phyloP scores from a whole-genome alignment of 2,888 invertebrate species.

The Adelognathus sp. region DNA sequence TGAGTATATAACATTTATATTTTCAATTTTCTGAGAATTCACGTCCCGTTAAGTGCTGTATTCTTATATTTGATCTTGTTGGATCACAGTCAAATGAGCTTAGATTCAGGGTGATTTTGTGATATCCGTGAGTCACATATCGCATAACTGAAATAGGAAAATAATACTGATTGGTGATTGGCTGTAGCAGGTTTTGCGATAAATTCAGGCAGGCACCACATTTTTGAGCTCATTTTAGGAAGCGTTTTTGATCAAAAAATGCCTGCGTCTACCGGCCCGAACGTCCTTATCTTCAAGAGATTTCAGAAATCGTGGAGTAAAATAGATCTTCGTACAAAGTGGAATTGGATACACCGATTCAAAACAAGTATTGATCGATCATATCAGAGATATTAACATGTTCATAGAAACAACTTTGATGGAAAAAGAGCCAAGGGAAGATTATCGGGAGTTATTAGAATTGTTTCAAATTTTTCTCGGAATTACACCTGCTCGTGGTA shows the following conservation, averaged over 20 bases:
- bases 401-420: conserved; percentile 33
- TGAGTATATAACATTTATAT: too few species aligned
- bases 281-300: conserved; percentile 61
- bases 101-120: too few species aligned
- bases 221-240: conserved; percentile 64
- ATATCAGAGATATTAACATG: conserved; percentile 46
- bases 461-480: conserved; percentile 50
- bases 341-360: conserved; percentile 41
- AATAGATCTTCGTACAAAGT: conserved; percentile 53
- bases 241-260: conserved; percentile 60
- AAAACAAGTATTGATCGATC: conserved; percentile 35
- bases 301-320: conserved; percentile 60
- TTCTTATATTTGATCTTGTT: too few species aligned
- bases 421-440: conserved; percentile 47
- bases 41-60: too few species aligned
- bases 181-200: too few species aligned
- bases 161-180: too few species aligned
- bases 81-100: too few species aligned
- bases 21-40: too few species aligned
- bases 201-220: conserved; percentile 66
- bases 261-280: conserved; percentile 44
- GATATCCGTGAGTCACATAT: too few species aligned
- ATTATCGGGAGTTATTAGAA: conserved; percentile 54
- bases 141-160: too few species aligned
- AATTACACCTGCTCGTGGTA: conserved; percentile 35